Conservation (phyloP, 1,140 invertebrate species). For the Drosophila teissieri region DNA sequence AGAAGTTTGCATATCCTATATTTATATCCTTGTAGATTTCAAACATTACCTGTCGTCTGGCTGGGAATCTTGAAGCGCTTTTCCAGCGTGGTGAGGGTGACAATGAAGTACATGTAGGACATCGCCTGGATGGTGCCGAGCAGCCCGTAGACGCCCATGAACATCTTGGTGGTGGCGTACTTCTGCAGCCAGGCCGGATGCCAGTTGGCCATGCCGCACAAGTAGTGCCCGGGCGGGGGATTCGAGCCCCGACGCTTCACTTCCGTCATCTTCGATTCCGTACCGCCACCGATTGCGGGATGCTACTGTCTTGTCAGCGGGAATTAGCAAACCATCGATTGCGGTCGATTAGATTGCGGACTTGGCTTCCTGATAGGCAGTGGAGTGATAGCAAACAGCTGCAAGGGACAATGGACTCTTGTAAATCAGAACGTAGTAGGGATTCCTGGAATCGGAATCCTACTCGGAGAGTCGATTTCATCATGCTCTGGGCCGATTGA, state of each 20-base stretch:
- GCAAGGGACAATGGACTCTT: neutral
- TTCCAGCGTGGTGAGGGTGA: conserved; percentile 89
- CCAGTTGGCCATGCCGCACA: conserved; percentile 87
- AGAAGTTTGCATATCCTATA: too few relatives aligned
- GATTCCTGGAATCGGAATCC: neutral
- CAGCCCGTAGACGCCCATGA: conserved; percentile 88
- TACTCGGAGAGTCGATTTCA: conserved; percentile 11
- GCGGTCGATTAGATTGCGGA: conserved; percentile 45
- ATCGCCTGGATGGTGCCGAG: conserved; percentile 90
- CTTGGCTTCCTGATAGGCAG: conserved; percentile 4
- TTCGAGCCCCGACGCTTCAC: conserved; percentile 43
- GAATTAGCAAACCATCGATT: conserved; percentile 10
- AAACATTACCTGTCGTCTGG: conserved; percentile 87
- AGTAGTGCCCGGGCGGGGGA: conserved; percentile 52
- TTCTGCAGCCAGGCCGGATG: conserved; percentile 88
- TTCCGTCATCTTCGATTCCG: conserved; percentile 44
- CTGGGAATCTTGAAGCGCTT: conserved; percentile 90
- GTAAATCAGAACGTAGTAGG: conserved; percentile 8
- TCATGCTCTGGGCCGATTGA: neutral
- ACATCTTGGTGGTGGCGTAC: conserved; percentile 87
- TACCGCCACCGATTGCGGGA: neutral
- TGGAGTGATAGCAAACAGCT: conserved; percentile 1
- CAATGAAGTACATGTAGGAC: conserved; percentile 89
- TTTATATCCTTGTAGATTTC: neutral
- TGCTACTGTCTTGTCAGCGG: conserved; percentile 36